Evolutionary conservation across 2,797 vertebrate genomes (phyloP), one percentile per base, ranked within the genome.

Genomic region (Limosa lapponica): DNA sequence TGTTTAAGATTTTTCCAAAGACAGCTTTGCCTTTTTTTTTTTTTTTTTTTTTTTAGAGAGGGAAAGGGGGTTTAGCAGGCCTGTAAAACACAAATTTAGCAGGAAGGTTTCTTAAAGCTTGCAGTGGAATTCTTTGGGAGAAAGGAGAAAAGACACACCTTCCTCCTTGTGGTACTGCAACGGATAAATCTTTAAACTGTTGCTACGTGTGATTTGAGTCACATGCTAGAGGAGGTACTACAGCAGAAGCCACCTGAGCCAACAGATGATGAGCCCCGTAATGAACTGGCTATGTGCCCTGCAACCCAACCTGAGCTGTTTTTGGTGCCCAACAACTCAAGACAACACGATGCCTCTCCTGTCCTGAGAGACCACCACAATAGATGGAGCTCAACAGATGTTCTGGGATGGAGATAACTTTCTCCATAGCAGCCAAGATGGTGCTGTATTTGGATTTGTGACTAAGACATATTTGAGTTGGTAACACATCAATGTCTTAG

Each of bases 221-320:
- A 17, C 16, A 19, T 41, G 27, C 43, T 49, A 17, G 6, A 11
- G 30, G 4, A 84, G 39, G 15, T 16, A 67, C 25, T 22, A 78
- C 5, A 72, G 71, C 34, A 80, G 37, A 70, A 64, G 48, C 13
- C 36, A 88, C 41, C 10, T 0, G 1, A 82, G 72, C 1, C 11
- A 81, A 54, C 0, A 44, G 44, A 44, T 34, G 13, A 80, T 11
- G 4, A 46, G 16, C 15, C 8, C 81, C 0, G 0, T 41, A 16
- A 91, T 44, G 32, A 78, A 64, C 9, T 0, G 3, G 13, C 8
- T 4, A 61, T 55, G 23, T 3, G 11, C 3, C 25, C 20, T 0
- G 2, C 18, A 5, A 80, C 27, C 13, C 13, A 92, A 2, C 3
- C n/a, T 37, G 32, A 65, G 34, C 43, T 70, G 11, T 6, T 58